Percentiles rank a stretch among this genome's conserved stretches.
Evolutionary conservation across 2,113 vertebrate genomes (phyloP).

Genomic region (Gavia stellata): DNA sequence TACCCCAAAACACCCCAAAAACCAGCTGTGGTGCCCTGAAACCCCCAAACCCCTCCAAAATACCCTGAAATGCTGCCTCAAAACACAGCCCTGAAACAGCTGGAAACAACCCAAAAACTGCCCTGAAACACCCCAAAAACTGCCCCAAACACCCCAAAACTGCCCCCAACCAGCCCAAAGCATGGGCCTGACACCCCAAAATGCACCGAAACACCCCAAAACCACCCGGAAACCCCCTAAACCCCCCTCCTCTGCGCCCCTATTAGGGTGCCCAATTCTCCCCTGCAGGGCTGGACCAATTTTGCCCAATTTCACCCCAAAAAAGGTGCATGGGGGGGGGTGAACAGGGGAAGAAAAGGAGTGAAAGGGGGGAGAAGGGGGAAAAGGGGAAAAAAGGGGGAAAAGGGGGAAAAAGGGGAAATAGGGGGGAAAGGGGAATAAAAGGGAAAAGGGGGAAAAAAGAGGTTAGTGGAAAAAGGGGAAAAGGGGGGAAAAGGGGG

Average conservation of each 20-base stretch:
- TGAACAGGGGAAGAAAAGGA: too few species aligned
- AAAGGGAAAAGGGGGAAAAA: too few species aligned
- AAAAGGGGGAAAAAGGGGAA: too few species aligned
- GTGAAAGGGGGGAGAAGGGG: fast-evolving
- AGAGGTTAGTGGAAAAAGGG: too few species aligned
- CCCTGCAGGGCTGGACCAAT: too few species aligned
- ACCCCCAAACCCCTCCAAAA: not conserved
- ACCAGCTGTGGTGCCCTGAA: too few species aligned
- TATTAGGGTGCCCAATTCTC: fast-evolving
- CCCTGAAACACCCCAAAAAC: not conserved
- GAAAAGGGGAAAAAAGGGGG: too few species aligned
- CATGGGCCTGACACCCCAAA: not conserved
- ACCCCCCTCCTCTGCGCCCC: fast-evolving
- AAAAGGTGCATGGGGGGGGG: not conserved
- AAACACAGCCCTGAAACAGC: not conserved
- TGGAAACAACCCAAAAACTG: not conserved
- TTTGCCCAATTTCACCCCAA: not conserved
- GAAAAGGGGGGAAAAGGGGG: not conserved
- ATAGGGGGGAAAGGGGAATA: too few species aligned
- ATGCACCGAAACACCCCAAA: not conserved
- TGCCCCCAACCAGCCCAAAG: not conserved
- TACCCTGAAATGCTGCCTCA: not conserved
- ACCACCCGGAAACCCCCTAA: not conserved
- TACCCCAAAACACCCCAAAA: not conserved
- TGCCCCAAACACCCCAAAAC: not conserved